Base-by-base conservation (phyloP, 2,888 invertebrate species). In the Cyclophora albipunctata region DNA sequence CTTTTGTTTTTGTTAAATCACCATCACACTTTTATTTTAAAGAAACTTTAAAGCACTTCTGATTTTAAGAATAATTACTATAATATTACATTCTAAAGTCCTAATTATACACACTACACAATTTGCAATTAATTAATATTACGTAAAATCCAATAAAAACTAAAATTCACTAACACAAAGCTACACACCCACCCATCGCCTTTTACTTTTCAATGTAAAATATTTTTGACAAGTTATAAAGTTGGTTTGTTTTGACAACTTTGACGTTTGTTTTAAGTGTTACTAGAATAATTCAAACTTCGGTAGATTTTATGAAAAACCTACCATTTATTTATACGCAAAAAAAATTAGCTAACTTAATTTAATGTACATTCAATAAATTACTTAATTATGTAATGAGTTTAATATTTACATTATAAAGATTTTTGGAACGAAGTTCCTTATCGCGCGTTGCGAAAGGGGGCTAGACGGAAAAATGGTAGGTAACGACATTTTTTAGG, bases 191-290 rank as follows among this genome's bases (percentile, higher is more conserved):
- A 82, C 84, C 85, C 85, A 80, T 71, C 77, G 51, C 78, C 76
- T 74, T 72, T 73, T 77, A 81, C 79, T 79, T 81, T 79, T 73
- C 72, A 81, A 79, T 78, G 74, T 75, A 79, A 78, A 77, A 77
- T 63, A 77, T 48, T 58, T 67, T 71, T 69, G 75, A 79, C 71
- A 20, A 64, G 20, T 20, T 20, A 20, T 20, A 20, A 20, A 20
- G 20, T 20, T 20, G 20, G 20, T 20, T 46, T 37, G 7, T 57
- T 67, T 71, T 68, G 75, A 79, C 71, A 64, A 20, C 20, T 20
- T 20, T 20, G 20, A 20, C 20, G 20, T 20, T 20, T 20, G 20
- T 20, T 20, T 20, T 20, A 20, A 20, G 20, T 20, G 20, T 20
- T 20, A 20, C 20, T 20, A 20, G 20, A 20, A 20, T 20, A 20